Evolutionary conservation across 2,113 vertebrate genomes (phyloP).

Genomic region (Plecturocebus donacophilus): DNA sequence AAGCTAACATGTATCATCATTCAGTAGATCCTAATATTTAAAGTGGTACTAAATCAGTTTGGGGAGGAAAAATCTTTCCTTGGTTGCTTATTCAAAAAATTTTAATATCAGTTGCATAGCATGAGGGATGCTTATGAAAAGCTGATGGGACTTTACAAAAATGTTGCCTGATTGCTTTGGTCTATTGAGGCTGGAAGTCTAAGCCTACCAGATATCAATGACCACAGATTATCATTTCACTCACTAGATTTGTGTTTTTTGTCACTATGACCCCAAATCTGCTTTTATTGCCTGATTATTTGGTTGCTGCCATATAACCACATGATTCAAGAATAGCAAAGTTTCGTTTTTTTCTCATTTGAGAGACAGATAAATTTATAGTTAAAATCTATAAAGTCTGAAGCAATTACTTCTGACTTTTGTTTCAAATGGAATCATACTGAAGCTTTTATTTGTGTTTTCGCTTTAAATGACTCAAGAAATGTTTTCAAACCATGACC

Average conservation of each 20-base stretch:
- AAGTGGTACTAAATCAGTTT: background rate
- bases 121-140: background rate
- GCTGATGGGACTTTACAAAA: background rate
- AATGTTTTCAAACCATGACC: background rate
- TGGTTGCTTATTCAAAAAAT: background rate
- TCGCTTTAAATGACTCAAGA: background rate
- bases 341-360: background rate
- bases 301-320: background rate
- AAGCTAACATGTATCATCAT: background rate
- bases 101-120: background rate
- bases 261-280: background rate
- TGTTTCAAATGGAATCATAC: background rate
- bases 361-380: background rate
- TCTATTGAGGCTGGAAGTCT: background rate
- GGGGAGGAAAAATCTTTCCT: background rate
- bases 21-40: background rate
- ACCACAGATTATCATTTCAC: background rate
- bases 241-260: background rate
- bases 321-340: background rate
- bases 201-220: background rate
- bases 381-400: background rate
- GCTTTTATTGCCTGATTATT: background rate
- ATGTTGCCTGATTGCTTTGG: background rate
- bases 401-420: background rate
- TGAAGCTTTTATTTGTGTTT: background rate